Conservation (phyloP, 1,140 invertebrate genomes). For the Drosophila bocqueti region DNA sequence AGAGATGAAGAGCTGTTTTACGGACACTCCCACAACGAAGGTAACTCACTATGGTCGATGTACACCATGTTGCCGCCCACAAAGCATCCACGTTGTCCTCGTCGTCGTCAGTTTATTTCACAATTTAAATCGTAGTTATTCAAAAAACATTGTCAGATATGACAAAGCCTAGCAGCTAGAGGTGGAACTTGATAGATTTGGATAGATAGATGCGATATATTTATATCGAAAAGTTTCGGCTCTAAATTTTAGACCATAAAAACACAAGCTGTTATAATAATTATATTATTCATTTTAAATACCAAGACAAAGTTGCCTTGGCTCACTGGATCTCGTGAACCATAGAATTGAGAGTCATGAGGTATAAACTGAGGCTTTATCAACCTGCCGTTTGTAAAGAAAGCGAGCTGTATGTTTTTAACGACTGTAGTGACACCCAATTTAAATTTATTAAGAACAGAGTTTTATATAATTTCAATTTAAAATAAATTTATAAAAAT, state of each 20-base stretch:
- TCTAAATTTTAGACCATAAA: background rate
- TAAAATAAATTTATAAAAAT: no score
- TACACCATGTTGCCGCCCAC: conserved; percentile 41
- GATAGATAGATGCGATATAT: background rate
- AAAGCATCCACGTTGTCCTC: background rate
- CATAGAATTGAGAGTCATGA: no score
- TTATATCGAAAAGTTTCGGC: background rate
- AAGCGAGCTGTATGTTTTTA: no score
- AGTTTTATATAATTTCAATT: no score
- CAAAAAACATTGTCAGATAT: conserved; percentile 9
- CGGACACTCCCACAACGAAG: background rate
- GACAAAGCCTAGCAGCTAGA: background rate
- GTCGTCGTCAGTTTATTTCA: background rate
- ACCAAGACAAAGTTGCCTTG: no score
- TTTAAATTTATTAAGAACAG: no score
- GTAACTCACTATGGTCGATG: conserved; percentile 52
- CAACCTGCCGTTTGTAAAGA: no score
- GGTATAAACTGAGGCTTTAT: no score
- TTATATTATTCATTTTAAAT: no score
- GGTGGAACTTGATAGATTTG: background rate
- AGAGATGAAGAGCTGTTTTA: background rate
- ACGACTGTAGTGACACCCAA: no score
- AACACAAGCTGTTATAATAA: no score
- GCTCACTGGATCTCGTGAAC: no score
- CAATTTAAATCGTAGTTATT: background rate